Evolutionary conservation across 30 jellyfish, hydroid and myxozoan genomes (phyloP).

Genomic region (Chrysaora quinquecirrha): DNA sequence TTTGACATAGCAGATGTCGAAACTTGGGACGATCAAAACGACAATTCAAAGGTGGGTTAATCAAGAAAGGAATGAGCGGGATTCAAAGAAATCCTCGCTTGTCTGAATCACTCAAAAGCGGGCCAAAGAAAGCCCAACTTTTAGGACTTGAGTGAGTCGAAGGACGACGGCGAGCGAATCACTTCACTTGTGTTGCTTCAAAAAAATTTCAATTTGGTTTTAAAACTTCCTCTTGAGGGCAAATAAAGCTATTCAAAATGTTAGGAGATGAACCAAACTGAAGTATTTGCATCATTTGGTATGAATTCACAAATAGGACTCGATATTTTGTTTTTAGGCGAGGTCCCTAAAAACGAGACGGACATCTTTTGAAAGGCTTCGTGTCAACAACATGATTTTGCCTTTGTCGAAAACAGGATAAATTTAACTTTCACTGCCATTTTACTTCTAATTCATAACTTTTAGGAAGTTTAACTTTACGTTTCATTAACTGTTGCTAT

Average conservation of each 20-base stretch:
- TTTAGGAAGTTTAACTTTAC: too few relatives aligned
- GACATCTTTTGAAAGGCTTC: too few relatives aligned
- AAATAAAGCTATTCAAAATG: background rate
- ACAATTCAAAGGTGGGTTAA: conserved; percentile 91
- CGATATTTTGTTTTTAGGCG: too few relatives aligned
- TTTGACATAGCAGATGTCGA: conserved; percentile 94
- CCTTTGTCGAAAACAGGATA: background rate
- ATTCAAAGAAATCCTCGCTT: conserved; percentile 27
- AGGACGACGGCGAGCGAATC: conserved; percentile 3
- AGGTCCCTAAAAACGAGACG: too few relatives aligned
- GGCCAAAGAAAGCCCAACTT: conserved; percentile 62
- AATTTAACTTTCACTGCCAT: too few relatives aligned
- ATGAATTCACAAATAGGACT: background rate
- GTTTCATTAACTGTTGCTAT: too few relatives aligned
- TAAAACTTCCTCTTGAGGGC: background rate
- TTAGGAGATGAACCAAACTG: background rate
- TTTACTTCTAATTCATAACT: too few relatives aligned
- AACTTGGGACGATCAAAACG: conserved; percentile 91
- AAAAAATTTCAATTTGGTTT: background rate
- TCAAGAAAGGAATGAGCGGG: conserved; percentile 37
- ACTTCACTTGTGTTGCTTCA: background rate
- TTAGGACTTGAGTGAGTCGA: conserved; percentile 4
- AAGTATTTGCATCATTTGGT: background rate
- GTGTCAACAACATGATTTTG: background rate
- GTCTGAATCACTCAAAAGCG: conserved; percentile 36